phyloP scores from a whole-genome alignment of 2,113 vertebrate genomes.

The Perca flavescens region DNA sequence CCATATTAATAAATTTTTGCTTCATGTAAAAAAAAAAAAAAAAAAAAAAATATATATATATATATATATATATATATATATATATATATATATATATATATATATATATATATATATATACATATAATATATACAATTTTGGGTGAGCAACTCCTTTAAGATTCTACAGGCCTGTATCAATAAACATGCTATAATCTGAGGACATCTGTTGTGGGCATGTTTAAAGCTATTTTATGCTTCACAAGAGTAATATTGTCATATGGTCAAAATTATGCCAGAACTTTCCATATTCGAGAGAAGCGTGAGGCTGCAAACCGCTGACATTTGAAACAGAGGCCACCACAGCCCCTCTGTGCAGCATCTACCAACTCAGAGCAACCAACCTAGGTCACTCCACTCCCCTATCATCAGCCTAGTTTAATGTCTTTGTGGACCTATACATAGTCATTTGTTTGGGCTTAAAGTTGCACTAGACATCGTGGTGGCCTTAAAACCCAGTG shows the following conservation, averaged over 20 bases:
- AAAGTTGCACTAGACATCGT: conserved; percentile 12
- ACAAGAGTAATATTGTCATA: conserved; percentile 2
- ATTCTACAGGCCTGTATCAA: conserved; percentile 13
- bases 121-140: no score
- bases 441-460: conserved; percentile 46
- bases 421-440: conserved; percentile 23
- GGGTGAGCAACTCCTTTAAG: not conserved
- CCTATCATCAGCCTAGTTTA: conserved; percentile 18
- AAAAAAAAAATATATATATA: no score
- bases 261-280: conserved; percentile 3
- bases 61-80: no score
- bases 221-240: conserved; percentile 30
- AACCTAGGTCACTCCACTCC: not conserved
- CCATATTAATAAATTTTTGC: no score
- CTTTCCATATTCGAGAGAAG: conserved; percentile 9
- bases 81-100: no score
- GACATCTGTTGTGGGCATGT: conserved; percentile 18
- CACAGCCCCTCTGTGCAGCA: conserved; percentile 18
- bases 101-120: no score
- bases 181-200: conserved; percentile 8
- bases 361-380: not conserved
- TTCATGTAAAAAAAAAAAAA: no score
- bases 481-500: conserved; percentile 9
- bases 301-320: conserved; percentile 26
- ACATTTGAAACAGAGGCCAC: conserved; percentile 47